phyloP scores from a whole-genome alignment of 2,888 invertebrate genomes.

The Orchesellides sinensis region DNA sequence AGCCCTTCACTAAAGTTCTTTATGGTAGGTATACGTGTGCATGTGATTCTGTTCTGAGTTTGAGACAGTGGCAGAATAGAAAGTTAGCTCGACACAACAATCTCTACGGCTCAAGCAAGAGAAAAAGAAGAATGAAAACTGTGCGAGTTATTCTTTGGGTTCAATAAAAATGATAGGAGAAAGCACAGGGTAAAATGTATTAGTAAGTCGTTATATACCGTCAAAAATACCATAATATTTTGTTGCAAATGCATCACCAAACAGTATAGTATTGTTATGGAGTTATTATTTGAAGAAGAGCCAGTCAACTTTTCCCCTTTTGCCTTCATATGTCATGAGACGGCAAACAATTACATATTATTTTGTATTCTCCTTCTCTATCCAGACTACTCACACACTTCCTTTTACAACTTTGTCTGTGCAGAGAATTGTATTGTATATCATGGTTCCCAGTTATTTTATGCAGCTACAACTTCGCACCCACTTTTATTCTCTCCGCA shows the following conservation, averaged over 20 bases:
- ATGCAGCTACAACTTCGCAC: constrained; percentile 13
- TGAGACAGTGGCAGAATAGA: too few relatives aligned
- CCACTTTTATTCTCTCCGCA: constrained; percentile 34
- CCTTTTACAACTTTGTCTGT: constrained; percentile 29
- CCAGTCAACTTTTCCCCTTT: constrained; percentile 62
- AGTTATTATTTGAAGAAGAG: constrained; percentile 45
- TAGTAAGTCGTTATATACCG: constrained; percentile 7
- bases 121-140: constrained; percentile 13
- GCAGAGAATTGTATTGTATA: too few relatives aligned
- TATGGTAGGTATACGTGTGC: too few relatives aligned
- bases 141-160: neutral
- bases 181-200: constrained; percentile 24
- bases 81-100: too few relatives aligned
- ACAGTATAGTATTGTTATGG: constrained; percentile 18
- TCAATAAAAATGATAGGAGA: neutral
- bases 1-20: too few relatives aligned
- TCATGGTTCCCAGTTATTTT: constrained; percentile 34
- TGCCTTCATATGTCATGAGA: constrained; percentile 63
- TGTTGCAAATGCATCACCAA: neutral
- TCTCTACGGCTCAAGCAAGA: constrained; percentile 2
- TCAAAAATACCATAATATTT: constrained; percentile 27
- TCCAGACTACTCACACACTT: constrained; percentile 43
- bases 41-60: too few relatives aligned
- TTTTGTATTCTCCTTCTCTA: constrained; percentile 57
- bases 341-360: constrained; percentile 62